These are phyloP conservation scores for Malacoctenus gilli DNA, from an alignment of 2,797 vertebrate species.

Conservation along the genomic window DNA sequence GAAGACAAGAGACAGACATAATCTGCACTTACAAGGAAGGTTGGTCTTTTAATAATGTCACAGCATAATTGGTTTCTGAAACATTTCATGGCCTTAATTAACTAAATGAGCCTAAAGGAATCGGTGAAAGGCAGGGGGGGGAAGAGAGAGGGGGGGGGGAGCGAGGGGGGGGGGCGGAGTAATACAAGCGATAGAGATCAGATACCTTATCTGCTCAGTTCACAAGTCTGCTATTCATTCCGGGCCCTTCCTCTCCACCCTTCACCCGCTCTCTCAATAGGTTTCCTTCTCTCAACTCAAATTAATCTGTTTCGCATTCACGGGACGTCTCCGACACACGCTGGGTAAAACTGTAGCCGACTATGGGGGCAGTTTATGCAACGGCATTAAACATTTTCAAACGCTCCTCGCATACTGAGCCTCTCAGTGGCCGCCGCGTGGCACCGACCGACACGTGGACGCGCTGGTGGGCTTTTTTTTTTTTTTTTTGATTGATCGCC, in stretches of 20 bases:
- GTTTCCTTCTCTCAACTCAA: slow-evolving; percentile 56
- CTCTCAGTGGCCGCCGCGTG: slow-evolving; percentile 10
- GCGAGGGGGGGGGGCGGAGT: slow-evolving; percentile 28
- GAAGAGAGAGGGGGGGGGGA: slow-evolving; percentile 28
- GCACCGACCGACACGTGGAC: slow-evolving; percentile 13
- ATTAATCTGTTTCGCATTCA: slow-evolving; percentile 63
- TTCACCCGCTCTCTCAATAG: slow-evolving; percentile 52
- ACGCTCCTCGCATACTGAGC: slow-evolving; percentile 7
- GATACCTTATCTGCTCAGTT: slow-evolving; percentile 70
- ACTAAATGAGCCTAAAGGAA: slow-evolving; percentile 76
- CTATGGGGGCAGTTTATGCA: slow-evolving; percentile 1
- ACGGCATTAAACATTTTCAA: slow-evolving; percentile 16
- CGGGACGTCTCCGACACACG: slow-evolving; percentile 30
- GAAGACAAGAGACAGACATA: slow-evolving; percentile 61
- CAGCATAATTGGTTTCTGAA: slow-evolving; percentile 80
- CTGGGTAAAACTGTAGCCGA: slow-evolving; percentile 29
- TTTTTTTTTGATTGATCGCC: slow-evolving; percentile 1
- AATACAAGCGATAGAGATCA: slow-evolving; percentile 61
- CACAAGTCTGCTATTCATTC: slow-evolving; percentile 65
- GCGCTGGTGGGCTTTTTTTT: slow-evolving; percentile 16
- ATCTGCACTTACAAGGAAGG: slow-evolving; percentile 70
- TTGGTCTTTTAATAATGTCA: slow-evolving; percentile 79
- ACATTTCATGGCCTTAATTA: slow-evolving; percentile 80
- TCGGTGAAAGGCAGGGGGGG: slow-evolving; percentile 42
- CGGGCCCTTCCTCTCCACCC: slow-evolving; percentile 36